A percentile compares a stretch with the other conserved stretches of the same genome.
phyloP scores from a whole-genome alignment of 2,888 invertebrate genomes.

The Amblyjoppa fuscipennis region DNA sequence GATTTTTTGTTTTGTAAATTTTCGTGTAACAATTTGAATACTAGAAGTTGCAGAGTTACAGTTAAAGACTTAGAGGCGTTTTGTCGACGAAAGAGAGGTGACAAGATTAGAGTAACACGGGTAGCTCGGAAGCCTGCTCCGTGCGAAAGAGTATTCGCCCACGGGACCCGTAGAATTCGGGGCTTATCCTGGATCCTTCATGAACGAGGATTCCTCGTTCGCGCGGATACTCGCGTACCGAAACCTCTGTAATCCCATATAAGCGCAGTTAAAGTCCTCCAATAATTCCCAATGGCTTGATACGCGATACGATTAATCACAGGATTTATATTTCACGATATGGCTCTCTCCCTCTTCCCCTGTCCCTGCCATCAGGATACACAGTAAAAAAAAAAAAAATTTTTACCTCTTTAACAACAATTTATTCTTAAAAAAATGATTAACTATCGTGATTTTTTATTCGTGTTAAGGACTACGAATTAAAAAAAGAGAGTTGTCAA shows the following conservation, averaged over 20 bases:
- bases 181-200: constrained; percentile 64
- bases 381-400: not conserved
- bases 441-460: too few relatives aligned
- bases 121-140: constrained; percentile 32
- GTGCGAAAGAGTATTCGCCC: constrained; percentile 18
- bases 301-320: constrained; percentile 50
- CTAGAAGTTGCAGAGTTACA: too few relatives aligned
- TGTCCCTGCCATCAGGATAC: not conserved
- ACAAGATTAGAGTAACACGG: constrained; percentile 54
- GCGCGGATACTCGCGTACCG: constrained; percentile 37
- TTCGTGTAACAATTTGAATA: too few relatives aligned
- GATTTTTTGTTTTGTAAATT: too few relatives aligned
- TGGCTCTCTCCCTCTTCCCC: too few relatives aligned
- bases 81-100: not conserved
- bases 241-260: constrained; percentile 63
- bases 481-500: too few relatives aligned
- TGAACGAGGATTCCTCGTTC: constrained; percentile 56
- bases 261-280: constrained; percentile 65
- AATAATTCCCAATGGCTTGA: constrained; percentile 64
- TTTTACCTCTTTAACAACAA: not conserved
- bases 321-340: constrained; percentile 38
- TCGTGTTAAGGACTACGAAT: too few relatives aligned
- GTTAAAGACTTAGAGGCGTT: too few relatives aligned
- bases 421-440: not conserved
- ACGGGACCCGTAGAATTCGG: constrained; percentile 42